phyloP scores from a whole-genome alignment of 2,888 invertebrate species.

The Chromoteleia sp. region DNA sequence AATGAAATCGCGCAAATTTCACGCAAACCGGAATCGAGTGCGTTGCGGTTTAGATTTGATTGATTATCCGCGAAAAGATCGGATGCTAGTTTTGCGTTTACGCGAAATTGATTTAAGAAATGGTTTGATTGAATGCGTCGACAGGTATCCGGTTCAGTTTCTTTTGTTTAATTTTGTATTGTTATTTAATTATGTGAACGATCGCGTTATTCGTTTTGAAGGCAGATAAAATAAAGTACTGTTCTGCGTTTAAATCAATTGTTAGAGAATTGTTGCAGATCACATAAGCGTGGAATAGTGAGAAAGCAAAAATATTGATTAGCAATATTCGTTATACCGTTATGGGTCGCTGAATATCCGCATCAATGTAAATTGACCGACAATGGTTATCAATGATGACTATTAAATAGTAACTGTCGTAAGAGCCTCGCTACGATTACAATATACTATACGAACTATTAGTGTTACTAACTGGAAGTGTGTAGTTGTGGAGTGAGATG shows the following conservation, averaged over 20 bases:
- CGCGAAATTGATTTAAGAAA: background rate
- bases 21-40: slow-evolving; percentile 34
- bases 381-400: background rate
- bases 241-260: no score
- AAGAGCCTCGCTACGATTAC: background rate
- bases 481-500: no score
- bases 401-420: background rate
- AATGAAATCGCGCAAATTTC: slow-evolving; percentile 38
- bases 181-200: no score
- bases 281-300: slow-evolving; percentile 4
- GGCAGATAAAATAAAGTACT: no score
- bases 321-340: background rate
- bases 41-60: slow-evolving; percentile 44
- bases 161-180: no score
- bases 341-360: background rate
- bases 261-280: no score
- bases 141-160: slow-evolving; percentile 9
- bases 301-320: background rate
- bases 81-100: slow-evolving; percentile 14
- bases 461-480: no score
- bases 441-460: background rate
- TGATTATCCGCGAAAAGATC: slow-evolving; percentile 38
- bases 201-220: no score
- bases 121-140: slow-evolving; percentile 1
- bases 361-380: background rate